Evolutionary conservation across 1,140 invertebrate species (phyloP).

Genomic region (Diuraphis noxia): DNA sequence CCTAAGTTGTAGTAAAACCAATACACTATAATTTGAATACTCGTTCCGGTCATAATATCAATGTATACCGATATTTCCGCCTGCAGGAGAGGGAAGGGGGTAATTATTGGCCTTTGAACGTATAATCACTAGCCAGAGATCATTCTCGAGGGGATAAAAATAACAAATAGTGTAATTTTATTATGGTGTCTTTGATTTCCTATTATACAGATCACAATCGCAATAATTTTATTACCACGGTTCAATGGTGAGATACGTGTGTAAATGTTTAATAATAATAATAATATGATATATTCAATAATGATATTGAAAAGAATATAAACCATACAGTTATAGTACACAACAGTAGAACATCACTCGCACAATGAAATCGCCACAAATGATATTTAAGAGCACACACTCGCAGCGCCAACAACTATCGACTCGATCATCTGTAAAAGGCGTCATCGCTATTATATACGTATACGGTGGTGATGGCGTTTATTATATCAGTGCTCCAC

Average conservation of each 20-base stretch:
- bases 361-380: constrained; percentile 21
- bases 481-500: background rate
- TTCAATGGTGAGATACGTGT: background rate
- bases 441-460: background rate
- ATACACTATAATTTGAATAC: too few species aligned
- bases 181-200: background rate
- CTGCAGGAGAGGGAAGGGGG: too few species aligned
- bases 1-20: too few species aligned
- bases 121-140: background rate
- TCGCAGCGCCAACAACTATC: background rate
- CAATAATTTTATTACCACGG: constrained; percentile 11
- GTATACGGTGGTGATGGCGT: background rate
- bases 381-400: background rate
- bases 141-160: background rate
- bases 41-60: background rate
- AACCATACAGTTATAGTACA: background rate
- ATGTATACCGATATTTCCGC: background rate
- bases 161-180: background rate
- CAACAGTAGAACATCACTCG: background rate
- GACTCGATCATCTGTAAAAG: background rate
- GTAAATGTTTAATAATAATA: background rate
- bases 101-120: background rate
- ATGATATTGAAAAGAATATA: constrained; percentile 19
- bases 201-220: background rate
- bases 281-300: background rate